Conservation (phyloP, 2,888 invertebrate species). For the Tenthredo livida region DNA sequence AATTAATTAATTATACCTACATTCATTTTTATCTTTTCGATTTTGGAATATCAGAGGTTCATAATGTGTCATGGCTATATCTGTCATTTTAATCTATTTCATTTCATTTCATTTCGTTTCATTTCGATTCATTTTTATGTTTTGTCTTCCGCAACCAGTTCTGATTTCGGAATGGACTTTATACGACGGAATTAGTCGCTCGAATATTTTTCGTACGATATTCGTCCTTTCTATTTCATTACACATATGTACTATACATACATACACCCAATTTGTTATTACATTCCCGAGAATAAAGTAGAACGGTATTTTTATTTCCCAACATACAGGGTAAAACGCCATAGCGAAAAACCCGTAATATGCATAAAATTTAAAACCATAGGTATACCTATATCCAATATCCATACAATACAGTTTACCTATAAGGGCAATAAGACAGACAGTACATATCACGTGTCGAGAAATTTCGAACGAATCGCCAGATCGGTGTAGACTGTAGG, state of each 20-base stretch:
- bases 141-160: not conserved
- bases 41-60: not conserved
- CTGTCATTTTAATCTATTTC: not conserved
- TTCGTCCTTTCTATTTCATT: not conserved
- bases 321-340: not conserved
- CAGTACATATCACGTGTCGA: not conserved
- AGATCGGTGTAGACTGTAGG: not conserved
- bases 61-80: not conserved
- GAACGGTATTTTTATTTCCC: not conserved
- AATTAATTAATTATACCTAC: not conserved
- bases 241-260: not conserved
- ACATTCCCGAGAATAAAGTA: not conserved
- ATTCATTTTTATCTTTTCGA: not conserved
- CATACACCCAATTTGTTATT: not conserved
- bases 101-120: not conserved
- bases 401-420: not conserved
- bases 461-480: not conserved
- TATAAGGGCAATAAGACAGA: not conserved
- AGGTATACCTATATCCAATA: not conserved
- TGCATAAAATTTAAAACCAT: not conserved
- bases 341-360: too few species aligned
- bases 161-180: slow-evolving; percentile 3
- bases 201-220: not conserved
- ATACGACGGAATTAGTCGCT: not conserved
- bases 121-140: not conserved